phyloP scores from a whole-genome alignment of 1,140 invertebrate genomes.

The Heliconius eleuchia region DNA sequence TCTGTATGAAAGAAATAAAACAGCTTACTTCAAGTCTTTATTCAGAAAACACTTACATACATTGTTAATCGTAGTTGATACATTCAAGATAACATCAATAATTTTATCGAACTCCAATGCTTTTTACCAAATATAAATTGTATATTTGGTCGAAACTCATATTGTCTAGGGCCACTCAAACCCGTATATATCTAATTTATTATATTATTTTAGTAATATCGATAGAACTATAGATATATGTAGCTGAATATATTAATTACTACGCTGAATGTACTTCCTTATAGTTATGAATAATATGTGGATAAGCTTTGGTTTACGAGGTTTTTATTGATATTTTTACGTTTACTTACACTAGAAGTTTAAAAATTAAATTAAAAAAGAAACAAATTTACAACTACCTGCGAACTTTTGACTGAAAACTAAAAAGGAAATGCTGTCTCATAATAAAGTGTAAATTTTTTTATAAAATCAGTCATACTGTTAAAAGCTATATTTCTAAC shows the following conservation, averaged over 20 bases:
- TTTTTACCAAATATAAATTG: constrained; percentile 38
- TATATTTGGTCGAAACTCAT: constrained; percentile 41
- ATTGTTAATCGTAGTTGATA: constrained; percentile 35
- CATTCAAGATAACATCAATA: constrained; percentile 40
- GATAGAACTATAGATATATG: constrained; percentile 37
- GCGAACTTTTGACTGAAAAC: constrained; percentile 17
- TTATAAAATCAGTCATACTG: constrained; percentile 39
- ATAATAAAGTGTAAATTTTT: constrained; percentile 34
- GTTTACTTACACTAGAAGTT: constrained; percentile 20
- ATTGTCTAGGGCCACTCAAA: constrained; percentile 38
- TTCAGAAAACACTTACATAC: constrained; percentile 43
- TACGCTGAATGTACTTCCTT: constrained; percentile 23
- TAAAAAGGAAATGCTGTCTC: constrained; percentile 26
- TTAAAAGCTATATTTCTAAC: constrained; percentile 24
- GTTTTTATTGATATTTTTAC: constrained; percentile 28
- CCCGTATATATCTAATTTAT: constrained; percentile 34
- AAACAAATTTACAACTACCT: constrained; percentile 32
- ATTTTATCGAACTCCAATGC: constrained; percentile 28
- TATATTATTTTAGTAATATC: constrained; percentile 35
- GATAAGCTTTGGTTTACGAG: constrained; percentile 40
- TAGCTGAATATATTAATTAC: constrained; percentile 35
- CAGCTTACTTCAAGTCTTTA: constrained; percentile 35
- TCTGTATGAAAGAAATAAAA: neutral
- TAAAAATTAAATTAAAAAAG: constrained; percentile 13
- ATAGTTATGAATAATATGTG: constrained; percentile 18